Percentiles rank a stretch among this genome's conserved stretches.
phyloP scores from a whole-genome alignment of 2,797 vertebrate species.

The Macroramphosus scolopax region DNA sequence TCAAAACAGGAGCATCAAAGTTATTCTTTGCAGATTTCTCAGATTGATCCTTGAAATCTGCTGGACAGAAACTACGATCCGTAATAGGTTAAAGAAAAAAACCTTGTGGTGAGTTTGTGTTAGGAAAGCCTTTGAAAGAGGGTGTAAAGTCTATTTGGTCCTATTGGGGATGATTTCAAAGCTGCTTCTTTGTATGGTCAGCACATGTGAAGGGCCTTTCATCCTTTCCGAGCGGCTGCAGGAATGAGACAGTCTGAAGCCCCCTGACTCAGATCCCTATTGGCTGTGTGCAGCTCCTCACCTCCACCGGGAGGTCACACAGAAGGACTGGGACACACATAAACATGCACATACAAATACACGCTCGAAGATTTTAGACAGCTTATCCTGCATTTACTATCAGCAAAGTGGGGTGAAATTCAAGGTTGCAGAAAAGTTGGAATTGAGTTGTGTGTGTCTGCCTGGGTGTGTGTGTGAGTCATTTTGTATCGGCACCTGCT shows the following conservation, averaged over 20 bases:
- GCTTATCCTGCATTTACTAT: constrained; percentile 33
- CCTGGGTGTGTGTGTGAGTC: constrained; percentile 20
- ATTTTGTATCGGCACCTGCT: constrained; percentile 18
- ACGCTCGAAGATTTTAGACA: constrained; percentile 26
- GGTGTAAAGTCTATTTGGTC: constrained; percentile 47
- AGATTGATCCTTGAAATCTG: constrained; percentile 35
- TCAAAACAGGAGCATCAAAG: constrained; percentile 42
- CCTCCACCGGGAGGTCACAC: constrained; percentile 36
- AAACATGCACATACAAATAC: constrained; percentile 9
- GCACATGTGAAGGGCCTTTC: constrained; percentile 63
- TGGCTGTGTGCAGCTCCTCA: constrained; percentile 45
- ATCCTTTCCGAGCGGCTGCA: constrained; percentile 52
- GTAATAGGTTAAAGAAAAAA: constrained; percentile 44
- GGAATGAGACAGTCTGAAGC: constrained; percentile 47
- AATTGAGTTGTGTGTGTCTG: constrained; percentile 6
- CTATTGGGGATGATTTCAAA: constrained; percentile 69
- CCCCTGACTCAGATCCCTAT: constrained; percentile 42
- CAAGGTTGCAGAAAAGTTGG: constrained; percentile 30
- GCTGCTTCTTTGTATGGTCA: constrained; percentile 59
- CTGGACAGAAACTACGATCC: constrained; percentile 41
- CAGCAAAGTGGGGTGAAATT: constrained; percentile 30
- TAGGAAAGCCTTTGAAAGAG: constrained; percentile 53
- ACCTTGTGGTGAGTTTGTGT: constrained; percentile 40
- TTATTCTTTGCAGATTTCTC: constrained; percentile 29
- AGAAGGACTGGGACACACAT: constrained; percentile 7